Evolutionary conservation across 2,113 vertebrate species (phyloP).

Genomic region (Chionis minor): DNA sequence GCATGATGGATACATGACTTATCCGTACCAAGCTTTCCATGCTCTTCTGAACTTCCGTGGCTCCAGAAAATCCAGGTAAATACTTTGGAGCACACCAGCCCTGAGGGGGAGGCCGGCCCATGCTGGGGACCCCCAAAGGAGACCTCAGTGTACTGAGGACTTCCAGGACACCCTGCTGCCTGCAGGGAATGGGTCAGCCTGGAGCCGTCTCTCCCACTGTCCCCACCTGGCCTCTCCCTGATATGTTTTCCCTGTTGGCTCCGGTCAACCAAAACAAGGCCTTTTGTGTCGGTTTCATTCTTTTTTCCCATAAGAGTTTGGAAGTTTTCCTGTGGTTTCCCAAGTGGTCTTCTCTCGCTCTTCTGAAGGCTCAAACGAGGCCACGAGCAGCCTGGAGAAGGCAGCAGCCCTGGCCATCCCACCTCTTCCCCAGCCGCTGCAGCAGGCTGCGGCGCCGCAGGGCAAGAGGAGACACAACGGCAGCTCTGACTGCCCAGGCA

Average conservation of each 20-base stretch:
- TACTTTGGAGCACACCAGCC: neutral
- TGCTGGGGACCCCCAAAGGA: neutral
- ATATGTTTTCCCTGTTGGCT: accelerated
- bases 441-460: accelerated
- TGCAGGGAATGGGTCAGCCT: neutral
- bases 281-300: neutral
- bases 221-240: neutral
- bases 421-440: neutral
- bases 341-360: accelerated
- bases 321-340: neutral
- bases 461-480: accelerated
- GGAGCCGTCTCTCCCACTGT: neutral
- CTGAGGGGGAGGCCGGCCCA: neutral
- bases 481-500: neutral
- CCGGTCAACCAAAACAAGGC: neutral
- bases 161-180: neutral
- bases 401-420: neutral
- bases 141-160: neutral
- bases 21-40: accelerated
- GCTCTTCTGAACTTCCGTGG: neutral
- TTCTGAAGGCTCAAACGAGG: neutral
- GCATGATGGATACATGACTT: neutral
- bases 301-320: neutral
- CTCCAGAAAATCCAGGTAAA: neutral
- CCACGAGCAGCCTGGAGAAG: neutral